Evolutionary conservation across 2,888 invertebrate genomes (phyloP), one percentile per base, ranked within the genome.

Genomic region (Stramonita haemastoma): DNA sequence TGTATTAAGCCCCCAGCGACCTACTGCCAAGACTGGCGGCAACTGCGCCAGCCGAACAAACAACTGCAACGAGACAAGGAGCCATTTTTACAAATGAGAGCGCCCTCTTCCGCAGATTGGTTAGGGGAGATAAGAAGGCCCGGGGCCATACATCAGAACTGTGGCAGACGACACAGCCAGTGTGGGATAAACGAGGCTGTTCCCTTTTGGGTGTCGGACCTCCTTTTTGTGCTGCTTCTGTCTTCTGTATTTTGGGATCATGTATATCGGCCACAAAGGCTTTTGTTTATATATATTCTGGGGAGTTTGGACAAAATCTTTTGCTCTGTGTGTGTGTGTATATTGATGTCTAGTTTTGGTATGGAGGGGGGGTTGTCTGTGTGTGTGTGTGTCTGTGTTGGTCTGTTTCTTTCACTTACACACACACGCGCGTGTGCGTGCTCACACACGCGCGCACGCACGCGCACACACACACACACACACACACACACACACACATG

Each of bases 11-110:
- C 46, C 46, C 46, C 46, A 46, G 46, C 46, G 6, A 66, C 22
- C 19, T 5, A 13, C 22, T 66, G 66, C 66, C 66, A 66, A 66
- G 66, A 66, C 2, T 26, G 26, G 26, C 66, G 66, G 66, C 66
- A 66, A 66, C 26, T 66, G 66, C 66, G 26, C 22, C 4, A 26
- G 5, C 19, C 26, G 26, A 66, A 66, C 66, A 66, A 66, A 46
- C 46, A 46, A n/a, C 46, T 46, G 46, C 46, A 17, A 19, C n/a
- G 66, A 66, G 66, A 66, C 66, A 66, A 66, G 66, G 19, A 66
- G 66, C 66, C 66, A n/a, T 66, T 66, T 66, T 66, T 66, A 66
- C 66, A 66, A 66, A 66, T 66, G 66, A 66, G 66, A 66, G 66
- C 22, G 66, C 66, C 66, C 22, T 22, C 26, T 66, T 26, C 66